These are phyloP conservation scores for Trilocha varians DNA, from an alignment of 2,888 invertebrate genomes.

Conservation along the genomic window DNA sequence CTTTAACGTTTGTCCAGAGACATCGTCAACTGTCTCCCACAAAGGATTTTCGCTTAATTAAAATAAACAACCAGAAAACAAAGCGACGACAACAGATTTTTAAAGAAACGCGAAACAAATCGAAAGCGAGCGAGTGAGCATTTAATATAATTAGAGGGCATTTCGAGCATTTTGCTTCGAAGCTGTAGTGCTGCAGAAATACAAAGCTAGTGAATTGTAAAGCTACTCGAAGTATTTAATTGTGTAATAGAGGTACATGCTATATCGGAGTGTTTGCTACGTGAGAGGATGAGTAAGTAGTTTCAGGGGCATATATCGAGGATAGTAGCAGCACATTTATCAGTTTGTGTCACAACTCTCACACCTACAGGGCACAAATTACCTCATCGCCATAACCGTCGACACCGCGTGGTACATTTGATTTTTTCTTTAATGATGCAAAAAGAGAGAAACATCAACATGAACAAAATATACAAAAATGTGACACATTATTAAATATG, in stretches of 20 bases:
- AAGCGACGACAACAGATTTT: slow-evolving; percentile 22
- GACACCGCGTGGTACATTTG: slow-evolving; percentile 97
- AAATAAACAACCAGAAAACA: slow-evolving; percentile 17
- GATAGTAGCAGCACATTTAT: slow-evolving; percentile 36
- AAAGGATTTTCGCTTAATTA: slow-evolving; percentile 9
- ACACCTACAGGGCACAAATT: slow-evolving; percentile 72
- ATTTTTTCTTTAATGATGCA: slow-evolving; percentile 82
- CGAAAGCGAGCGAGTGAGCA: slow-evolving; percentile 22
- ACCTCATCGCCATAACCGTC: slow-evolving; percentile 94
- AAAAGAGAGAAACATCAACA: slow-evolving; percentile 73
- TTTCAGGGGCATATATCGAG: slow-evolving; percentile 7
- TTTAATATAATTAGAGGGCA: slow-evolving; percentile 18
- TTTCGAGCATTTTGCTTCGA: slow-evolving; percentile 19
- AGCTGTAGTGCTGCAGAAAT: slow-evolving; percentile 16
- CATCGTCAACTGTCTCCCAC: slow-evolving; percentile 14
- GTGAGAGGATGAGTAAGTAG: slow-evolving; percentile 22
- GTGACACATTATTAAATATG: neutral
- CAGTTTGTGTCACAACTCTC: slow-evolving; percentile 33
- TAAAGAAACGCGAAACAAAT: slow-evolving; percentile 23
- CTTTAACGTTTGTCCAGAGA: slow-evolving; percentile 17
- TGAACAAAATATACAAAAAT: slow-evolving; percentile 55
- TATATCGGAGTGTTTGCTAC: slow-evolving; percentile 31
- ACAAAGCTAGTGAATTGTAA: slow-evolving; percentile 31
- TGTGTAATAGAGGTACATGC: slow-evolving; percentile 30
- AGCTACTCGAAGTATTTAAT: slow-evolving; percentile 11